These are phyloP conservation scores for Platichthys stellatus DNA, from an alignment of 2,113 vertebrate genomes.

Conservation along the genomic window DNA sequence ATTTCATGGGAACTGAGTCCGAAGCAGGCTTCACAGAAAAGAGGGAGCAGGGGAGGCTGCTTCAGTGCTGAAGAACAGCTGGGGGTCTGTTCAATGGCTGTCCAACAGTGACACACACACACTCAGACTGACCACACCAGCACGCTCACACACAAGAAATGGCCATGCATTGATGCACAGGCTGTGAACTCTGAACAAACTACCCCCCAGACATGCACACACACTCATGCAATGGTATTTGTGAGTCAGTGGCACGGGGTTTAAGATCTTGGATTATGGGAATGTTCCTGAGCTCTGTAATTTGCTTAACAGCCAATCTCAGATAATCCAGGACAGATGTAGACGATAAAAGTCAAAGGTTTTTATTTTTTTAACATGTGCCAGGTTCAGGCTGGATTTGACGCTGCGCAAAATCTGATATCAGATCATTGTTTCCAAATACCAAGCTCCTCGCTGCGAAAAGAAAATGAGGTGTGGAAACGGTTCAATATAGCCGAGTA, in stretches of 20 bases:
- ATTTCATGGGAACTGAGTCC: slow-evolving; percentile 80
- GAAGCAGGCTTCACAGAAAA: slow-evolving; percentile 42
- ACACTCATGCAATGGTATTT: slow-evolving; percentile 2
- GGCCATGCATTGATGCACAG: slow-evolving; percentile 5
- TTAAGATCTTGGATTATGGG: slow-evolving; percentile 61
- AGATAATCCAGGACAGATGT: slow-evolving; percentile 68
- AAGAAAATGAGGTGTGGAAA: slow-evolving; percentile 1
- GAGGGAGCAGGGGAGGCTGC: slow-evolving; percentile 44
- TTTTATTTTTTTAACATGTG: slow-evolving; percentile 39
- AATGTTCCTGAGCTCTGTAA: slow-evolving; percentile 63
- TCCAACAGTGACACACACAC: slow-evolving; percentile 26
- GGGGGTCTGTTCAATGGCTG: slow-evolving; percentile 44
- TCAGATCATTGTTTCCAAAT: neutral
- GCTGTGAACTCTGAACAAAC: slow-evolving; percentile 22
- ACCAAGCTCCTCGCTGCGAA: neutral
- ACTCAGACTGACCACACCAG: slow-evolving; percentile 20
- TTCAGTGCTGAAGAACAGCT: slow-evolving; percentile 38
- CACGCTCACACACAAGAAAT: slow-evolving; percentile 9
- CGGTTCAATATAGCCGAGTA: neutral
- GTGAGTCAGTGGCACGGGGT: slow-evolving; percentile 3
- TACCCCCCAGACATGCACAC: neutral
- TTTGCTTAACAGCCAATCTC: slow-evolving; percentile 66
- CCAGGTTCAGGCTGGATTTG: slow-evolving; percentile 28
- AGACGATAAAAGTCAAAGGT: slow-evolving; percentile 51
- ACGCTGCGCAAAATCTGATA: slow-evolving; percentile 11